Evolutionary conservation across 2,888 invertebrate genomes (phyloP).

Genomic region (Podabrus alpinus): DNA sequence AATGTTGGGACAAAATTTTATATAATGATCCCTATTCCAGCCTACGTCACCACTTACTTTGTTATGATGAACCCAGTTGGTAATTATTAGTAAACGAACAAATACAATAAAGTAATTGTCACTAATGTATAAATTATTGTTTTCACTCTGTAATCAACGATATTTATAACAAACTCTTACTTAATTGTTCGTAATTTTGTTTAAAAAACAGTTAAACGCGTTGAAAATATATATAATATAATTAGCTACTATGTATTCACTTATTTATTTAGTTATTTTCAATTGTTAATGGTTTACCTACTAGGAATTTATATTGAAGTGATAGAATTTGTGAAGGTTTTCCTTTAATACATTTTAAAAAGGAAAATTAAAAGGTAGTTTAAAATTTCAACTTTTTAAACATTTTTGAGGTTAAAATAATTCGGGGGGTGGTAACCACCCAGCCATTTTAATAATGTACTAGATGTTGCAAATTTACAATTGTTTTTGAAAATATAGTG

Average conservation of each 20-base stretch:
- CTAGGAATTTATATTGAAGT: background rate
- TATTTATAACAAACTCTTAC: background rate
- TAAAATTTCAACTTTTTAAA: too few relatives aligned
- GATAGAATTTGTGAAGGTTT: background rate
- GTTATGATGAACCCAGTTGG: background rate
- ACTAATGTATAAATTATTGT: background rate
- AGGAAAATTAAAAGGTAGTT: too few relatives aligned
- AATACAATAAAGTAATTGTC: background rate
- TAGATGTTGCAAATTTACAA: too few relatives aligned
- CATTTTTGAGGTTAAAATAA: too few relatives aligned
- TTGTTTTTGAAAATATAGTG: too few relatives aligned
- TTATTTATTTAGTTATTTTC: too few relatives aligned
- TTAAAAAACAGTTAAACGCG: background rate
- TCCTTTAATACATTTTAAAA: too few relatives aligned
- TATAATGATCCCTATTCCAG: background rate
- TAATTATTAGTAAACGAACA: background rate
- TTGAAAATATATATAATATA: too few relatives aligned
- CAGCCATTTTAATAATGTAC: too few relatives aligned
- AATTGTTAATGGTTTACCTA: background rate
- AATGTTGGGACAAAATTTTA: background rate
- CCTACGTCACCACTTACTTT: background rate
- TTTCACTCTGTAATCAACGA: background rate
- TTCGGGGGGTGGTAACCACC: too few relatives aligned
- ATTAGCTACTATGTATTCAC: too few relatives aligned
- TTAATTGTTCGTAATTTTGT: background rate